phyloP scores from a whole-genome alignment of 1,140 invertebrate genomes.

The Phthorimaea operculella region DNA sequence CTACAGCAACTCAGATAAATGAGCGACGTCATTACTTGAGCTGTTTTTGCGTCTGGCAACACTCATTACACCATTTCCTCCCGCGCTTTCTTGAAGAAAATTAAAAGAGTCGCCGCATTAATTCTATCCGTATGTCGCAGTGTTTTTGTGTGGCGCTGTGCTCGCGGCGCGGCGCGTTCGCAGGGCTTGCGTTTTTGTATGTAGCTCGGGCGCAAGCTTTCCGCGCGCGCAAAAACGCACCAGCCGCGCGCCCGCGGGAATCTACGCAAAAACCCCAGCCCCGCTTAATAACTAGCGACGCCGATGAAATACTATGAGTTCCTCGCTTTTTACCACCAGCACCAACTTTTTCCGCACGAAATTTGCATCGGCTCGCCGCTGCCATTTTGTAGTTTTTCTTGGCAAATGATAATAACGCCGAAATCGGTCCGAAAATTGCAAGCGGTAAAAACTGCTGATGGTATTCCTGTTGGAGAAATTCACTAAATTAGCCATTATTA shows the following conservation, averaged over 20 bases:
- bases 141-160: constrained; percentile 48
- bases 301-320: constrained; percentile 63
- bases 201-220: constrained; percentile 34
- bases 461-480: constrained; percentile 45
- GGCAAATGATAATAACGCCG: constrained; percentile 28
- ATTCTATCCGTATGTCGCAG: constrained; percentile 56
- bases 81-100: constrained; percentile 63
- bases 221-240: constrained; percentile 48
- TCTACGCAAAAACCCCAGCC: constrained; percentile 48
- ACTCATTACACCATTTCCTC: constrained; percentile 61
- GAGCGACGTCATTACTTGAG: constrained; percentile 51
- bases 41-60: constrained; percentile 55
- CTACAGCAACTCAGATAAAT: constrained; percentile 21
- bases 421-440: constrained; percentile 40
- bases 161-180: constrained; percentile 34
- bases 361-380: constrained; percentile 44
- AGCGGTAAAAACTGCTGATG: constrained; percentile 36
- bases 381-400: constrained; percentile 56
- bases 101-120: constrained; percentile 63
- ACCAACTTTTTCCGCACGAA: constrained; percentile 42
- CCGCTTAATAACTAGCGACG: constrained; percentile 52
- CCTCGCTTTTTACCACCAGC: constrained; percentile 45
- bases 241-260: constrained; percentile 36
- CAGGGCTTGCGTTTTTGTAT: constrained; percentile 33
- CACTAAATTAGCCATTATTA: too few relatives aligned